These are phyloP conservation scores for Cotesia glomerata DNA, from an alignment of 1,140 invertebrate species.

Conservation along the genomic window DNA sequence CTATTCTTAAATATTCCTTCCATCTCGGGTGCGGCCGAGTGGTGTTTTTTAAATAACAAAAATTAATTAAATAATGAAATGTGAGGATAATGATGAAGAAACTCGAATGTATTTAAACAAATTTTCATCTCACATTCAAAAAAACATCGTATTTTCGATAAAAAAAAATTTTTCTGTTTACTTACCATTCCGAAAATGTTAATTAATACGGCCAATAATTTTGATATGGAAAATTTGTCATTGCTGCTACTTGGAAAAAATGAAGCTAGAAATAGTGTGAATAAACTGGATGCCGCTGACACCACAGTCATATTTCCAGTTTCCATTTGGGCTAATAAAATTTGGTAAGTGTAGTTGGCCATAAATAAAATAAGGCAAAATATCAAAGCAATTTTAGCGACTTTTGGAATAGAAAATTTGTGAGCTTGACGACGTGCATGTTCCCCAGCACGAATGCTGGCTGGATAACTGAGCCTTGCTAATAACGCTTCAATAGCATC, in stretches of 20 bases:
- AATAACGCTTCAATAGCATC: constrained; percentile 85
- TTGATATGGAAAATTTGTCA: constrained; percentile 83
- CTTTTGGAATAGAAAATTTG: constrained; percentile 73
- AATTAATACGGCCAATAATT: constrained; percentile 78
- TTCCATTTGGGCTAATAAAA: constrained; percentile 77
- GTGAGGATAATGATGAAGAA: no score
- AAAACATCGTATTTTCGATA: neutral
- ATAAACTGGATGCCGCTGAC: constrained; percentile 83
- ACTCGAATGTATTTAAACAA: no score
- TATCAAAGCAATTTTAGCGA: constrained; percentile 75
- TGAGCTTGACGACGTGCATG: constrained; percentile 71
- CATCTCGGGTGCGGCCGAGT: no score
- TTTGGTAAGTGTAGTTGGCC: constrained; percentile 82
- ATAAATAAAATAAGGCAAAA: constrained; percentile 86
- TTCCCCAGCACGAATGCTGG: constrained; percentile 76
- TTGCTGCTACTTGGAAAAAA: constrained; percentile 78
- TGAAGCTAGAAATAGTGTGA: constrained; percentile 81
- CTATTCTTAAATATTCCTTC: no score
- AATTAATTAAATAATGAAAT: no score
- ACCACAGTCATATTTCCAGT: constrained; percentile 80
- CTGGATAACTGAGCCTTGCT: constrained; percentile 84
- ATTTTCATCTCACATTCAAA: no score
- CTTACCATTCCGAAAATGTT: constrained; percentile 80
- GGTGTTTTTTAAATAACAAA: no score
- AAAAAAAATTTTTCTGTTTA: constrained; percentile 30